These are phyloP conservation scores for Sarcophilus harrisii DNA, from an alignment of 2,797 vertebrate genomes.

Conservation along the genomic window DNA sequence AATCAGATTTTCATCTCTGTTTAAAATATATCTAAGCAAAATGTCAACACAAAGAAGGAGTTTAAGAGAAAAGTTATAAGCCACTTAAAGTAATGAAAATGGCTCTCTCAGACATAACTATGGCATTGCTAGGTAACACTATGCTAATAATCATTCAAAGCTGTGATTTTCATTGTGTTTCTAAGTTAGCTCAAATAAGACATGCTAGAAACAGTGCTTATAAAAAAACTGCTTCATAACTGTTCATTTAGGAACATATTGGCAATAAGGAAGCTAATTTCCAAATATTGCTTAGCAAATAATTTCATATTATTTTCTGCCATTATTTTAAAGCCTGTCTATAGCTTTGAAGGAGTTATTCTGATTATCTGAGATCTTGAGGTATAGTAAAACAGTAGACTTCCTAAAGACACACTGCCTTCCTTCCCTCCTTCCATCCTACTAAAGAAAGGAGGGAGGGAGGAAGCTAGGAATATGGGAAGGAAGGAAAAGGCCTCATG, in stretches of 20 bases:
- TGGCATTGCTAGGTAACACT: neutral
- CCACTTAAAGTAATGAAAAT: conserved; percentile 19
- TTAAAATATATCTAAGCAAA: conserved; percentile 57
- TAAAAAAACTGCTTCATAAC: conserved; percentile 37
- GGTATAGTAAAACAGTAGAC: neutral
- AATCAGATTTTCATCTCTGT: conserved; percentile 46
- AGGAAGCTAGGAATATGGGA: no score
- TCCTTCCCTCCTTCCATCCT: neutral
- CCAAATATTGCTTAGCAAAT: conserved; percentile 60
- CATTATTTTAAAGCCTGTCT: neutral
- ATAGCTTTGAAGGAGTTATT: neutral
- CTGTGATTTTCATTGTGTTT: conserved; percentile 25
- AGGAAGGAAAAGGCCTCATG: no score
- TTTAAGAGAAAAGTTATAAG: conserved; percentile 55
- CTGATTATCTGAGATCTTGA: neutral
- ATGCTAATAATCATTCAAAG: conserved; percentile 19
- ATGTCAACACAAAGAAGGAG: conserved; percentile 50
- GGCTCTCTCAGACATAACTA: neutral
- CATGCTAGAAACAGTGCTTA: conserved; percentile 40
- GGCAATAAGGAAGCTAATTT: conserved; percentile 38
- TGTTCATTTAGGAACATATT: conserved; percentile 47
- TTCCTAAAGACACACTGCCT: neutral
- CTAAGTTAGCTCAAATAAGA: conserved; percentile 42
- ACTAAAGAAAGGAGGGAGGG: no score
- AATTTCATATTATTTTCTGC: conserved; percentile 38